Base-by-base conservation (phyloP, 1,140 invertebrate genomes). In the Procambarus virginalis region DNA sequence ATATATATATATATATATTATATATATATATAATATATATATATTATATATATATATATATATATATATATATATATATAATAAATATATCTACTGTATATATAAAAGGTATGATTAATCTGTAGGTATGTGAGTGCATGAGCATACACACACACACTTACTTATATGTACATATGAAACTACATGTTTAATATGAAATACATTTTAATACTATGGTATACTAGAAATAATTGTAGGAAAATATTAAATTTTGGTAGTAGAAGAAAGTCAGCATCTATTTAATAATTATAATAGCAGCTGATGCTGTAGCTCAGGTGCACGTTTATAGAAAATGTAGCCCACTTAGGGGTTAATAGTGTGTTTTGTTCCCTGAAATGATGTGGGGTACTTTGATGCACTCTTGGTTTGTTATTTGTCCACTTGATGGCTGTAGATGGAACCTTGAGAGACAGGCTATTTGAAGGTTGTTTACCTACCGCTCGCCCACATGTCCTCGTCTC, bases 281-380 rank as follows among this genome's bases (percentile, higher is more conserved):
- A 64, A 14, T 20, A 17, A 64, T 20, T n/a, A 20, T 4, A 64
- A 17, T 64, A 64, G 60, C 60, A 64, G 60, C 60, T 73, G 68
- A 73, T 73, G 22, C 68, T 73, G 22, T 73, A 73, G 68, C n/a
- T 34, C n/a, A 34, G n/a, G 68, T 73, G 68, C 68, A 73, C 22
- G 68, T 73, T 34, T 22, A 73, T 34, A 73, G 68, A 73, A 22
- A 73, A 73, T 73, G 5, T 73, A 73, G 68, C 22, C 22, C 68
- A 73, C 20, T 34, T 73, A 34, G 68, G n/a, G n/a, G 68, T 4
- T 73, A 34, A 73, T 73, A 34, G 22, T 73, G 68, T 64, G 60
- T 64, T 14, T 64, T 64, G 60, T 64, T 4, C 60, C 60, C 5
- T 64, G 12, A 17, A 17, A 64, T 64, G 60, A 64, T 20, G 12